Conservation (phyloP, 1,140 invertebrate species). For the Solenopsis invicta region DNA sequence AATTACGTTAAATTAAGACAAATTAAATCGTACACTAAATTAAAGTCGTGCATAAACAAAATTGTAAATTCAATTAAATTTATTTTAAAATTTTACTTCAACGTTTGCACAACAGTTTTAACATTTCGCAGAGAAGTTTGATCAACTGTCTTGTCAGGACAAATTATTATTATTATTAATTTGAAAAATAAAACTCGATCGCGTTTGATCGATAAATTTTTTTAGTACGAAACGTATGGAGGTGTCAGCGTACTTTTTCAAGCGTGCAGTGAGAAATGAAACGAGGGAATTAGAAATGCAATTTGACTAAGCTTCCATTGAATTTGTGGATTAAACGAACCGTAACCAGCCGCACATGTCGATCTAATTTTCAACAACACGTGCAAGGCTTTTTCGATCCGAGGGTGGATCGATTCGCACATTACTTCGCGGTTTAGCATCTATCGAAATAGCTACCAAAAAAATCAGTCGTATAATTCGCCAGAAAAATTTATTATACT, state of each 20-base stretch:
- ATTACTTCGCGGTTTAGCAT: slow-evolving; percentile 17
- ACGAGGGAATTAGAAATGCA: slow-evolving; percentile 68
- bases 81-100: background rate
- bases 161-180: background rate
- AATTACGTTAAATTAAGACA: background rate
- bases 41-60: slow-evolving; percentile 10
- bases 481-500: background rate
- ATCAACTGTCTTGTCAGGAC: background rate
- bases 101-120: background rate
- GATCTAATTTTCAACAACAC: slow-evolving; percentile 70
- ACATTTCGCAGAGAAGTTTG: background rate
- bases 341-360: slow-evolving; percentile 74
- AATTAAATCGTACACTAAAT: background rate
- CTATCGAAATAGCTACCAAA: slow-evolving; percentile 23
- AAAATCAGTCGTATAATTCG: background rate
- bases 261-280: slow-evolving; percentile 20
- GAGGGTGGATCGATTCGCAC: slow-evolving; percentile 43
- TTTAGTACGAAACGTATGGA: slow-evolving; percentile 24
- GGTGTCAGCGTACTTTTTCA: slow-evolving; percentile 13
- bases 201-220: slow-evolving; percentile 48
- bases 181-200: background rate
- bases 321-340: slow-evolving; percentile 72
- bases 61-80: slow-evolving; percentile 2
- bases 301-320: slow-evolving; percentile 64
- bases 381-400: slow-evolving; percentile 50